These are phyloP conservation scores for Meta bourneti DNA, from an alignment of 2,888 invertebrate species.

Conservation along the genomic window DNA sequence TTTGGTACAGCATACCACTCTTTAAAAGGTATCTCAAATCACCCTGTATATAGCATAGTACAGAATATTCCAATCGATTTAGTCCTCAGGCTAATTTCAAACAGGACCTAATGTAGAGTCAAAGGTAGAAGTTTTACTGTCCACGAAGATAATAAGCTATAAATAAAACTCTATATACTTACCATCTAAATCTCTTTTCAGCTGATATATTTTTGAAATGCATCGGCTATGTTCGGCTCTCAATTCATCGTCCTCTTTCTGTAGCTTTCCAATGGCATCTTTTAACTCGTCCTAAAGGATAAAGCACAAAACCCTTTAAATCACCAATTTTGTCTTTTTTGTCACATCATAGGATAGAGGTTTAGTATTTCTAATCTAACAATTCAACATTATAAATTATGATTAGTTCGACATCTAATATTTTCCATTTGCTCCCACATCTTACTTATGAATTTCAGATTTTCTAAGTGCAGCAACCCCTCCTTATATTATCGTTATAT, in stretches of 20 bases:
- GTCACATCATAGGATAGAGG: background rate
- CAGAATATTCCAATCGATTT: too few species aligned
- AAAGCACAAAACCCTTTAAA: background rate
- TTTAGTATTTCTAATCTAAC: background rate
- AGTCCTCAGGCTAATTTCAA: too few species aligned
- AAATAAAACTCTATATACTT: background rate
- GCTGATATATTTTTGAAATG: constrained; percentile 56
- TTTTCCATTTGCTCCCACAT: too few species aligned
- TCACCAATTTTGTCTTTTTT: background rate
- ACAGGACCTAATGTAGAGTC: too few species aligned
- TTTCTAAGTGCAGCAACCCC: too few species aligned
- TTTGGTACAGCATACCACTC: too few species aligned
- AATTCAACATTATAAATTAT: background rate
- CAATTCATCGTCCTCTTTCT: constrained; percentile 51
- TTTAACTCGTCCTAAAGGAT: constrained; percentile 55
- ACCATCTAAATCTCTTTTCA: constrained; percentile 62
- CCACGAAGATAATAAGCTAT: too few species aligned
- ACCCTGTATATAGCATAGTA: too few species aligned
- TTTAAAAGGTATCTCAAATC: too few species aligned
- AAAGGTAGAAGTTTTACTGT: too few species aligned
- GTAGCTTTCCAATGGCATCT: constrained; percentile 24
- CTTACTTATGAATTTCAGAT: too few species aligned
- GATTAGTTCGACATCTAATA: background rate
- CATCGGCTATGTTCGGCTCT: constrained; percentile 62
- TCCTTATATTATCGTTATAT: too few species aligned